Base-by-base conservation (phyloP, 1,140 invertebrate species). In the Branchinecta lynchi region DNA sequence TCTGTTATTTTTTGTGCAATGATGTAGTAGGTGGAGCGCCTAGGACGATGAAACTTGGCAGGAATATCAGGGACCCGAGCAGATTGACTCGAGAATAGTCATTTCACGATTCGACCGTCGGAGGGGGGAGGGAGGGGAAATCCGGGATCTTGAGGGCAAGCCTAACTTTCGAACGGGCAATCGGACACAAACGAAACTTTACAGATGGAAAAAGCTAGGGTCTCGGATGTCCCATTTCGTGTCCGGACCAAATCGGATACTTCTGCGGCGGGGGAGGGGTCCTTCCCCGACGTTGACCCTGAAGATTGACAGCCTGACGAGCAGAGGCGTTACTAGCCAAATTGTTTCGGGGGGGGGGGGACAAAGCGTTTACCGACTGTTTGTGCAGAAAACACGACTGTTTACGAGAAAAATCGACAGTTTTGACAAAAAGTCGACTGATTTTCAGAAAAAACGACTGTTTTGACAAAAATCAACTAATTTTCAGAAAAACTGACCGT, bases 11-110 rank as follows among this genome's bases (percentile, higher is more conserved):
- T 32, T 32, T 32, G 1, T 32, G n/a, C n/a, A n/a, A n/a, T n/a
- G n/a, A n/a, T n/a, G 5, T 32, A 32, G 32, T 32, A 32, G 32
- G 32, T 32, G 32, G 32, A 32, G 32, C 32, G n/a, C 9, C 46
- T 51, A 51, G 46, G 46, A 51, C 46, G n/a, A 51, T 51, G 46
- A 51, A 51, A 51, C n/a, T 51, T 51, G 46, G 46, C 46, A 51
- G 46, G 46, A 9, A n/a, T 51, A 51, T 51, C 46, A 51, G n/a
- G 46, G 46, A 51, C 46, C 46, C 9, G 46, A 51, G 9, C 46
- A 51, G 46, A 51, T 51, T 9, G n/a, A 51, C 9, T 51, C n/a
- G n/a, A n/a, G n/a, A 51, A 51, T 51, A 9, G 46, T 51, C n/a
- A n/a, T 51, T 51, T 51, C 46, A 9, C 46, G n/a, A 51, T 51